Evolutionary conservation across 2,797 vertebrate species (phyloP).

Genomic region (Clarias pachynema): DNA sequence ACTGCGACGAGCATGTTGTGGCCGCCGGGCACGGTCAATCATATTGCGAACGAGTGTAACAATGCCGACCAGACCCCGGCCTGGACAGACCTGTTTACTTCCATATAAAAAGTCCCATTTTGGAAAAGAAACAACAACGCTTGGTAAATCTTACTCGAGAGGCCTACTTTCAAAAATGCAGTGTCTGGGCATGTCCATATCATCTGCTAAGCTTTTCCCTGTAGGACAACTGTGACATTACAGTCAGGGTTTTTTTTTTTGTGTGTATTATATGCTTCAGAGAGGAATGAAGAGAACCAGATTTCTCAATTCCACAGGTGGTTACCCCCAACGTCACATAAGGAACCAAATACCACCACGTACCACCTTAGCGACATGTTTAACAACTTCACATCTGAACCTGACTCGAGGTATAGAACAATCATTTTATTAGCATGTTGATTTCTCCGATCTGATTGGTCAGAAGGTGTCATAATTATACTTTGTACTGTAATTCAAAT

Average conservation of each 20-base stretch:
- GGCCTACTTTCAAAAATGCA: conserved; percentile 23
- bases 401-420: neutral
- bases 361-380: conserved; percentile 32
- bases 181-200: conserved; percentile 41
- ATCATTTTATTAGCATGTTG: neutral
- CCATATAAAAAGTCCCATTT: conserved; percentile 20
- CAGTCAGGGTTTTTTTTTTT: neutral
- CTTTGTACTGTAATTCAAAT: neutral
- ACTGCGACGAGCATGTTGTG: conserved; percentile 59
- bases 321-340: conserved; percentile 43
- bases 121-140: neutral
- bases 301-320: conserved; percentile 53
- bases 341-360: conserved; percentile 49
- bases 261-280: neutral
- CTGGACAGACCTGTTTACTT: conserved; percentile 41
- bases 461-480: neutral
- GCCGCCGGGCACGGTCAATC: conserved; percentile 41
- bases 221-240: conserved; percentile 41
- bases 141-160: conserved; percentile 22
- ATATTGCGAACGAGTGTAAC: conserved; percentile 34
- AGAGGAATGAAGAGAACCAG: neutral
- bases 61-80: conserved; percentile 11
- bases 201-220: conserved; percentile 34
- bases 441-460: neutral
- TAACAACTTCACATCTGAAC: conserved; percentile 40